These are phyloP conservation scores for Pedetes capensis DNA, from an alignment of 2,113 vertebrate species.

Conservation along the genomic window DNA sequence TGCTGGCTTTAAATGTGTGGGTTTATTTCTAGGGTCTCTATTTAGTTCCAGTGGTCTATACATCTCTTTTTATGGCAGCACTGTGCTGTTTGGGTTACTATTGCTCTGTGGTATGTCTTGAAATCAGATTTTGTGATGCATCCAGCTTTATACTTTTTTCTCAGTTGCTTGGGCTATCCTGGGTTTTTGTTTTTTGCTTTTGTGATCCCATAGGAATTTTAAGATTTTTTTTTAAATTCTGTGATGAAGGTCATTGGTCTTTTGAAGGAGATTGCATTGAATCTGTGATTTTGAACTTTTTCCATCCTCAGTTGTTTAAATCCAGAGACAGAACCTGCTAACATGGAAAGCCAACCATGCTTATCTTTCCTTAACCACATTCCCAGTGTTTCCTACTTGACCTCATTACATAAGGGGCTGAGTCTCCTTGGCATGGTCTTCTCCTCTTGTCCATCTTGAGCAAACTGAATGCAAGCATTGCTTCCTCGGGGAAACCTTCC, in stretches of 20 bases:
- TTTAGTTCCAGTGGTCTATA: too few species aligned
- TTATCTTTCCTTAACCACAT: background rate
- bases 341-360: too few species aligned
- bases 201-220: background rate
- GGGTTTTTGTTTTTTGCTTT: too few species aligned
- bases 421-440: background rate
- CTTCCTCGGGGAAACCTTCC: background rate
- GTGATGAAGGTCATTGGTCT: too few species aligned
- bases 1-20: background rate
- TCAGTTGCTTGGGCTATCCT: background rate
- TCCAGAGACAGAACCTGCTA: background rate
- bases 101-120: background rate
- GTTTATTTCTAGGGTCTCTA: background rate
- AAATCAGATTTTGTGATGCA: too few species aligned
- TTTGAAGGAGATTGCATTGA: background rate
- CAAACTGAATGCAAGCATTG: background rate
- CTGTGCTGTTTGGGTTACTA: too few species aligned
- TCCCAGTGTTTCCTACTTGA: too few species aligned
- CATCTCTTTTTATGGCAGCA: background rate
- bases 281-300: background rate
- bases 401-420: background rate
- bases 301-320: background rate
- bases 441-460: background rate
- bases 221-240: background rate
- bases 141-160: background rate